Evolutionary conservation across 2,888 invertebrate genomes (phyloP), one percentile per base, ranked within the genome.

Genomic region (Metalampra italica): DNA sequence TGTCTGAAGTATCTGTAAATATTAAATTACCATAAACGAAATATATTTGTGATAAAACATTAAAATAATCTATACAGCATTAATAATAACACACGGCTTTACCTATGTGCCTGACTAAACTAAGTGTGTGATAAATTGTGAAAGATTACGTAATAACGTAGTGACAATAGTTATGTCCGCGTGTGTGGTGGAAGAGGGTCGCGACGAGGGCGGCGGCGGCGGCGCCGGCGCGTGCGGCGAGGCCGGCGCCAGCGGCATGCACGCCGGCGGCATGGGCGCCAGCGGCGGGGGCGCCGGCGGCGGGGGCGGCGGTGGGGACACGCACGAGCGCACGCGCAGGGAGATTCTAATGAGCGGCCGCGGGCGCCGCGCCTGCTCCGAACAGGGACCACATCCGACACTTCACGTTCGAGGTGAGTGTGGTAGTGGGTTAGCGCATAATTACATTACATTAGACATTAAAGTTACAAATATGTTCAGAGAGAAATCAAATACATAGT

Each of bases 341-440:
- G 91, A 92, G 54, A 90, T 90, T 48, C 76, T 91, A 46, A 67
- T 92, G 55, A 91, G 90, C 43, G 91, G 88, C 0, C 79, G 91
- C 43, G 92, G 91, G 2, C 83, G 93, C 36, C 85, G 94, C 37
- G 92, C 93, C 9, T 92, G 93, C 72, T 93, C 93, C 46, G 93
- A 94, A 68, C 93, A 93, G 68, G 93, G 93, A 11, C 93, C 93
- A n/a, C 93, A 92, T 81, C 93, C 92, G 37, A 90, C 90, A 30
- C 80, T 85, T 22, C 81, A 78, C 54, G 71, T 86, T 57, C 82
- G 90, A 46, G 51, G 51, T 49, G 22, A 46, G 50, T 88, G 22
- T 22, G 22, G 22, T 22, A 67, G 22, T 22, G 22, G 22, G 5
- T 22, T 22, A 22, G 22, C 5, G 22, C 22, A 22, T 22, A 3